These are phyloP conservation scores for Acanthopleura granulata DNA, from an alignment of 2,888 invertebrate species.

Conservation along the genomic window DNA sequence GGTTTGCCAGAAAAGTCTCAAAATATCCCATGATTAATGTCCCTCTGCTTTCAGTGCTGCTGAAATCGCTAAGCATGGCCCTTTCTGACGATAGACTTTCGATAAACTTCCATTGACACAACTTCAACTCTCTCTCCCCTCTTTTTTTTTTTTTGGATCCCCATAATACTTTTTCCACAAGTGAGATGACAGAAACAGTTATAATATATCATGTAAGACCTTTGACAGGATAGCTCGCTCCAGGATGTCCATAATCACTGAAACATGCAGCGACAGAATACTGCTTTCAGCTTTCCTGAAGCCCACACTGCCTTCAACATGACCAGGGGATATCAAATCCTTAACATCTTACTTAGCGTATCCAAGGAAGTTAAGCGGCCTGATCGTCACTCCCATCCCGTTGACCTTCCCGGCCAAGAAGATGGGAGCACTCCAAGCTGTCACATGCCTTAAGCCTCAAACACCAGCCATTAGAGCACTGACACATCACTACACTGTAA, in stretches of 20 bases:
- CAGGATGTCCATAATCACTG: constrained; percentile 5
- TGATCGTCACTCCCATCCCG: background rate
- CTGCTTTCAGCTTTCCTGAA: too few species aligned
- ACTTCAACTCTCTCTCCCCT: constrained; percentile 5
- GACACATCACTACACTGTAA: too few species aligned
- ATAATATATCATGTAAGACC: constrained; percentile 3
- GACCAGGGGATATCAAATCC: background rate
- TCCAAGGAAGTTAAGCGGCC: background rate
- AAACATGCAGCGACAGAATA: background rate
- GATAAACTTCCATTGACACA: constrained; percentile 12
- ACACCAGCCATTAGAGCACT: background rate
- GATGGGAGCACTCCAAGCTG: constrained; percentile 7
- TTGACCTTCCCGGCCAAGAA: background rate
- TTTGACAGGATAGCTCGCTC: background rate
- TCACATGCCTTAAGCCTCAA: constrained; percentile 10
- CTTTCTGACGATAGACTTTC: constrained; percentile 14
- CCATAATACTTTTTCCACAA: background rate
- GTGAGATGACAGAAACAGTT: background rate
- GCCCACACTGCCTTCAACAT: background rate
- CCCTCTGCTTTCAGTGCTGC: background rate
- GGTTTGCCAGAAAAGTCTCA: constrained; percentile 6
- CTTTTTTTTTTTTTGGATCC: background rate
- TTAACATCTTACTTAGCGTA: background rate
- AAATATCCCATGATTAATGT: constrained; percentile 17
- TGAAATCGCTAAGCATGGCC: constrained; percentile 1